Evolutionary conservation across 2,113 vertebrate species (phyloP), one percentile per base, ranked within the genome.

Genomic region (Rhinopomastus cyanomelas): DNA sequence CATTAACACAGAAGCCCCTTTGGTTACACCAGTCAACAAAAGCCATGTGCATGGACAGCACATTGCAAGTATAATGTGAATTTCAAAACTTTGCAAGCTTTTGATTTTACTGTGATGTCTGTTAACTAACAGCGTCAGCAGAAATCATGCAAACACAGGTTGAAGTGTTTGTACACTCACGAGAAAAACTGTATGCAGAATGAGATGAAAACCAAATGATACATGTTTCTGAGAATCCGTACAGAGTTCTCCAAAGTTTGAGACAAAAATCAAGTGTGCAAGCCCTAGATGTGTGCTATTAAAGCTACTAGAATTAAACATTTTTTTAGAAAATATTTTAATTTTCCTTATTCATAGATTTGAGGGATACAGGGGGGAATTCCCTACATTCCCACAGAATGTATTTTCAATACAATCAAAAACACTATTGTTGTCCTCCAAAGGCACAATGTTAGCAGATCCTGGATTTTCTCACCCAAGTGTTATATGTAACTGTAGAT

Each of bases 331-430:
- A 64, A 51, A 10, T 1, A 3, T 3, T 53, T 3, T 2, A 23
- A 20, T 67, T 89, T 79, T 64, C 13, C 34, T 60, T 69, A 51
- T 60, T 44, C 15, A 49, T 37, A 73, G 9, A 3, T 11, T 55
- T 3, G 7, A n/a, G 2, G 16, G 3, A 5, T 51, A 1, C 19
- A 18, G 46, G 16, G 17, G 13, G 17, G 18, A 10, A 25, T 19
- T 72, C 16, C 6, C 67, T 71, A 14, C 75, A 42, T 36, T 46
- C 62, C 7, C 64, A 42, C 85, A 59, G 3, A 82, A 46, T 3
- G 0, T 51, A 64, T 29, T 60, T 92, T 82, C 44, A 72, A 25
- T 27, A 22, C 20, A 72, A 82, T 62, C 51, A 20, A 67, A 85
- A 71, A 59, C 44, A 3, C 6, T 18, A 55, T 3, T 39, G 5